Percentiles rank a stretch among this genome's conserved stretches.
phyloP scores from a whole-genome alignment of 2,888 invertebrate genomes.

The Caenorhabditis sp. region DNA sequence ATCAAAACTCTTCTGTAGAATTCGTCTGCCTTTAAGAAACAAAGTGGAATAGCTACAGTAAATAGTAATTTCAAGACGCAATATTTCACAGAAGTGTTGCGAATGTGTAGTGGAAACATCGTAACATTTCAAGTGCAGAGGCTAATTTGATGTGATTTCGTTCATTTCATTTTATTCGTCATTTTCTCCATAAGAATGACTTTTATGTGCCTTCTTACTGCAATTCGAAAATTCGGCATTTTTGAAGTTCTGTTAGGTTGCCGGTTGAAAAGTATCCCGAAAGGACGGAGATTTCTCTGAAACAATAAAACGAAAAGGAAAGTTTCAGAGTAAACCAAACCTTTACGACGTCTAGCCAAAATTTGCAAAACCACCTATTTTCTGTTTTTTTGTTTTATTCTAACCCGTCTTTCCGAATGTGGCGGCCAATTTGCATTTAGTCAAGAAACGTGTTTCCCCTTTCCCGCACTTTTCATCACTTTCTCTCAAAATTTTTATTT shows the following conservation, averaged over 20 bases:
- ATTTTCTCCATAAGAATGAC: not conserved
- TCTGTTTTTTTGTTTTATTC: not conserved
- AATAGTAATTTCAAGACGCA: no score
- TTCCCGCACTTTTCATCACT: conserved; percentile 10
- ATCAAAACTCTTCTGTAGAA: no score
- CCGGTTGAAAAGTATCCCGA: no score
- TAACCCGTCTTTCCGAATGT: not conserved
- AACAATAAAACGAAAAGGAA: no score
- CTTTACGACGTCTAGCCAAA: not conserved
- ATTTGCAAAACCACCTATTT: not conserved
- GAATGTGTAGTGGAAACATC: conserved; percentile 4
- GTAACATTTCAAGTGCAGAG: conserved; percentile 17
- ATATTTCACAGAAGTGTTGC: no score
- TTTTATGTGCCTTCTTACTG: no score
- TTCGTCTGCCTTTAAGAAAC: no score
- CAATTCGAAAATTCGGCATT: no score
- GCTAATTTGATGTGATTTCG: conserved; percentile 40
- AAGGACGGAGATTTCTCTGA: no score
- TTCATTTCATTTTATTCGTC: not conserved
- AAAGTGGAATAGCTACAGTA: no score
- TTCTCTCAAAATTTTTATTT: conserved; percentile 11
- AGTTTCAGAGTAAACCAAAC: not conserved
- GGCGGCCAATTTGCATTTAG: conserved; percentile 13
- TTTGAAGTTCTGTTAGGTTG: no score
- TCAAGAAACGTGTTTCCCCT: conserved; percentile 39